Conservation (phyloP, 2,113 vertebrate genomes). For the Cephalopholis sonnerati region DNA sequence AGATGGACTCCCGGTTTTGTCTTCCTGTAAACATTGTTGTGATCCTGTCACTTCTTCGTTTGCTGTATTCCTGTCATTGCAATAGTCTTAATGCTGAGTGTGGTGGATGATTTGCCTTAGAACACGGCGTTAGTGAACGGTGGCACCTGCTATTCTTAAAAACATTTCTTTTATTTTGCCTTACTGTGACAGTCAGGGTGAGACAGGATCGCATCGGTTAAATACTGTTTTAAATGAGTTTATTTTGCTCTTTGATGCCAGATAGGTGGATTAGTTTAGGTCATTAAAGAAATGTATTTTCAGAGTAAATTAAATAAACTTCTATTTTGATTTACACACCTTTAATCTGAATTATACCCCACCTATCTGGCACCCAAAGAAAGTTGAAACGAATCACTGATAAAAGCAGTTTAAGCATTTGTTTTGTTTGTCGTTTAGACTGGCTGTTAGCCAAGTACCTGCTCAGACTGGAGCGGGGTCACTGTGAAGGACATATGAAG, state of each 20-base stretch:
- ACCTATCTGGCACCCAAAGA: neutral
- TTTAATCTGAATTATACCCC: neutral
- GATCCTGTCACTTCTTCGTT: constrained; percentile 18
- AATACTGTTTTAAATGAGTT: neutral
- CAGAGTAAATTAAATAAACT: neutral
- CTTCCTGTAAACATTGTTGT: constrained; percentile 36
- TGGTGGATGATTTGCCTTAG: constrained; percentile 67
- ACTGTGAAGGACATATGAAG: constrained; percentile 16
- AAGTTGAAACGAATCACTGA: neutral
- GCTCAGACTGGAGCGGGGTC: neutral
- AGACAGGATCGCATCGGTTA: constrained; percentile 8
- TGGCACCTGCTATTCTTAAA: constrained; percentile 30
- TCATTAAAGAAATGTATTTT: neutral
- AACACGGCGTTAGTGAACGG: constrained; percentile 21
- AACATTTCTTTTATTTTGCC: constrained; percentile 59
- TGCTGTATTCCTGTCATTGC: constrained; percentile 40
- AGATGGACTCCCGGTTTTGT: constrained; percentile 35
- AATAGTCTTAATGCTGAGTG: constrained; percentile 34
- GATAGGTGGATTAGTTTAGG: neutral
- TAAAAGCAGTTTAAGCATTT: neutral
- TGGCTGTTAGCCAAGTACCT: neutral
- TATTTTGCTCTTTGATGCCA: neutral
- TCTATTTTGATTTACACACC: neutral
- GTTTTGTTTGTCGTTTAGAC: neutral
- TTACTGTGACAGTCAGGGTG: constrained; percentile 56